phyloP scores from a whole-genome alignment of 2,888 invertebrate species.

The Arenicola marina region DNA sequence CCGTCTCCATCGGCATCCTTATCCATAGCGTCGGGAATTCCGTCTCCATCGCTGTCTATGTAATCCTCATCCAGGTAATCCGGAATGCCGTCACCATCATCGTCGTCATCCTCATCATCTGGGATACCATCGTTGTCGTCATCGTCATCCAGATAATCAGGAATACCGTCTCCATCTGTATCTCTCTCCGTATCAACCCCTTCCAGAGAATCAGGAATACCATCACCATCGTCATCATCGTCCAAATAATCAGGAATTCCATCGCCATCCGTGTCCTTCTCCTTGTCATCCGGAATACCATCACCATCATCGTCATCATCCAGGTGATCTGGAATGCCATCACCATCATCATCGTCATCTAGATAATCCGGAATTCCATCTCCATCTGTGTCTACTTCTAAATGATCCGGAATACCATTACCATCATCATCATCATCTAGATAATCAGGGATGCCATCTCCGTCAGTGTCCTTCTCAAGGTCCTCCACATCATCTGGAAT shows the following conservation, averaged over 20 bases:
- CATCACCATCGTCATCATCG: slow-evolving; percentile 41
- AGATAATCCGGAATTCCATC: slow-evolving; percentile 30
- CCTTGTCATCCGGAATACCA: slow-evolving; percentile 44
- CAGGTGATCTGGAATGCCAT: slow-evolving; percentile 22
- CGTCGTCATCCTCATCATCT: slow-evolving; percentile 28
- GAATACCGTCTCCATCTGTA: slow-evolving; percentile 35
- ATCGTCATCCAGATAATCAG: slow-evolving; percentile 30
- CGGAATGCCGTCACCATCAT: slow-evolving; percentile 42
- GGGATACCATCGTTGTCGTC: slow-evolving; percentile 38
- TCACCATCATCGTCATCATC: slow-evolving; percentile 42
- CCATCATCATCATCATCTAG: slow-evolving; percentile 40
- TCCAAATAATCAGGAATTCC: slow-evolving; percentile 40
- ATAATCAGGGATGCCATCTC: slow-evolving; percentile 48
- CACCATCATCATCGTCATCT: slow-evolving; percentile 25
- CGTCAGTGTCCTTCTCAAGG: slow-evolving; percentile 42
- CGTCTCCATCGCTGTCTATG: slow-evolving; percentile 42
- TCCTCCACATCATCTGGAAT: slow-evolving; percentile 42
- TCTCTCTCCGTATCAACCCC: slow-evolving; percentile 37
- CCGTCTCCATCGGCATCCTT: slow-evolving; percentile 52
- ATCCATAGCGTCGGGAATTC: slow-evolving; percentile 42
- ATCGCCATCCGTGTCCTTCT: slow-evolving; percentile 53
- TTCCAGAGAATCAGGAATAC: slow-evolving; percentile 40
- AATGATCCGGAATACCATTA: slow-evolving; percentile 37
- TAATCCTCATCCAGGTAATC: slow-evolving; percentile 38
- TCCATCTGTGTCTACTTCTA: slow-evolving; percentile 38